phyloP scores from a whole-genome alignment of 2,888 invertebrate genomes.

The Xestia rhomboidea region DNA sequence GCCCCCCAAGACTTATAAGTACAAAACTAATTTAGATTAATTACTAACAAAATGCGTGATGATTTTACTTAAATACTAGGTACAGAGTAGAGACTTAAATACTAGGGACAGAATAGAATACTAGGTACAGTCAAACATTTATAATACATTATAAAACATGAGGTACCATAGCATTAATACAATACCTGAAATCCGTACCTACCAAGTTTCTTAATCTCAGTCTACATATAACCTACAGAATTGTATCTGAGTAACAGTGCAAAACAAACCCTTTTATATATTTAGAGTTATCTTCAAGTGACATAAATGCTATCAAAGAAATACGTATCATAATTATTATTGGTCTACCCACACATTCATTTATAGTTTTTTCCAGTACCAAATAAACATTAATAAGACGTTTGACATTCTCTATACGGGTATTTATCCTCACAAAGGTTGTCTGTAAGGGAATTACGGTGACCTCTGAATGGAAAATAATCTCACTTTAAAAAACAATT shows the following conservation, averaged over 20 bases:
- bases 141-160: too few relatives aligned
- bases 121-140: too few relatives aligned
- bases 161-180: too few relatives aligned
- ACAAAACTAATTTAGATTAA: too few relatives aligned
- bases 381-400: too few relatives aligned
- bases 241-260: too few relatives aligned
- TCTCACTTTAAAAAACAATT: constrained; percentile 38
- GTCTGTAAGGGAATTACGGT: not conserved
- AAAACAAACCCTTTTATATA: not conserved
- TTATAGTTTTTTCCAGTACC: not conserved
- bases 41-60: too few relatives aligned
- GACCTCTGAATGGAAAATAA: constrained; percentile 15
- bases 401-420: not conserved
- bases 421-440: constrained; percentile 4
- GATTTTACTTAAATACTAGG: too few relatives aligned
- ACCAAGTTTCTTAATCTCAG: not conserved
- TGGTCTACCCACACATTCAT: not conserved
- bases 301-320: not conserved
- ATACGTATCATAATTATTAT: not conserved
- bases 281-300: not conserved
- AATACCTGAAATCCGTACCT: not conserved
- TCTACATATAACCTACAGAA: not conserved
- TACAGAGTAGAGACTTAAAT: too few relatives aligned
- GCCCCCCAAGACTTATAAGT: too few relatives aligned
- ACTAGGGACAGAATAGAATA: too few relatives aligned